phyloP scores from a whole-genome alignment of 2,888 invertebrate species.

The Dermolepida albohirtum region DNA sequence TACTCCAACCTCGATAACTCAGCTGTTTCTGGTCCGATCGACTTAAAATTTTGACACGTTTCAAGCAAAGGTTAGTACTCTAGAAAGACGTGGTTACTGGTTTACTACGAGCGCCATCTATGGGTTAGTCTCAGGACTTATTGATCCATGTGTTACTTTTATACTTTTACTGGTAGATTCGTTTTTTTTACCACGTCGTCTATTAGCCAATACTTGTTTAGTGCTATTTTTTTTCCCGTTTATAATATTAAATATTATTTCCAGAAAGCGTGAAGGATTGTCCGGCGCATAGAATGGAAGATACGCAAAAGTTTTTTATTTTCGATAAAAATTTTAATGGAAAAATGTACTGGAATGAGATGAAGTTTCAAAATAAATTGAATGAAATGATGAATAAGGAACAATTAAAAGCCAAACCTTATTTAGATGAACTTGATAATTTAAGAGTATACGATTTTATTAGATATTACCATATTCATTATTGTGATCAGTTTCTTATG shows the following conservation, averaged over 20 bases:
- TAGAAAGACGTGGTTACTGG: too few species aligned
- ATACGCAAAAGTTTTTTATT: conserved; percentile 35
- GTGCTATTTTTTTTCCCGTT: too few species aligned
- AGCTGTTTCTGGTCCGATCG: too few species aligned
- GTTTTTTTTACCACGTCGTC: too few species aligned
- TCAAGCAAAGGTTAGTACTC: too few species aligned
- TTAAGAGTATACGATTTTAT: conserved; percentile 40
- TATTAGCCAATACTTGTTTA: too few species aligned
- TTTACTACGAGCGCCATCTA: too few species aligned
- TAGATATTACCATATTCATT: conserved; percentile 20
- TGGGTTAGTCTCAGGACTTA: too few species aligned
- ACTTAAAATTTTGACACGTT: too few species aligned
- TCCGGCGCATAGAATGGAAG: conserved; percentile 23
- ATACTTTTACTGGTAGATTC: too few species aligned
- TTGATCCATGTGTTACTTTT: too few species aligned
- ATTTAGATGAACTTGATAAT: conserved; percentile 33
- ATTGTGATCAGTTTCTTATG: conserved; percentile 39
- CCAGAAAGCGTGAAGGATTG: conserved; percentile 27
- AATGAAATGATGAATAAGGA: conserved; percentile 10
- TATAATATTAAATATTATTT: not conserved
- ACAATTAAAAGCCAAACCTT: conserved; percentile 27
- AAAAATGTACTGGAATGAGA: conserved; percentile 32
- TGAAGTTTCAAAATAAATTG: conserved; percentile 33
- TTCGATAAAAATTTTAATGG: conserved; percentile 39
- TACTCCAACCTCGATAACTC: too few species aligned